These are phyloP conservation scores for Dinoponera quadriceps DNA, from an alignment of 1,140 invertebrate species.

Conservation along the genomic window DNA sequence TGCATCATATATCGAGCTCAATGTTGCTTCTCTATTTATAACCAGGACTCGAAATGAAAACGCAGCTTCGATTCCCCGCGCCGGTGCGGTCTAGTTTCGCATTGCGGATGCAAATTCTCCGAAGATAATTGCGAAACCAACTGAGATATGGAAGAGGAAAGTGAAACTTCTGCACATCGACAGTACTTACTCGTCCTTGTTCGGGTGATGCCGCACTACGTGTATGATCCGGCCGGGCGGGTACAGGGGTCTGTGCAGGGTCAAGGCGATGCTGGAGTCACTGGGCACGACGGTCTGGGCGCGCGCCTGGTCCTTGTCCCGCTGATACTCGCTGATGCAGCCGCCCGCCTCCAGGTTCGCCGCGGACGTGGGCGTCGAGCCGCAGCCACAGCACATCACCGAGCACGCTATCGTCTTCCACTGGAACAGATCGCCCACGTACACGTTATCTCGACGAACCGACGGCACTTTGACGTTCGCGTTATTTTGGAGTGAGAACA, in stretches of 20 bases:
- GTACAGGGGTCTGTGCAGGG: conserved; percentile 93
- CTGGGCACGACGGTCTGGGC: conserved; percentile 89
- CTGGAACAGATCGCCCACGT: conserved; percentile 84
- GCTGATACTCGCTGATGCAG: conserved; percentile 88
- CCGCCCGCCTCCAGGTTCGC: conserved; percentile 88
- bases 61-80: not conserved
- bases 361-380: conserved; percentile 89
- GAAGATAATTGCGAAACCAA: conserved; percentile 13
- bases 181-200: conserved; percentile 91
- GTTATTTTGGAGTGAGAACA: not conserved
- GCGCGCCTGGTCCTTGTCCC: conserved; percentile 87
- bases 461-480: not conserved
- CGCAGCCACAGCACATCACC: conserved; percentile 92
- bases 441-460: not conserved
- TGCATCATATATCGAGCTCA: too few species aligned
- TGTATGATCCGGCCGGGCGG: conserved; percentile 96
- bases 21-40: too few species aligned
- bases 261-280: conserved; percentile 91
- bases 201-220: conserved; percentile 95
- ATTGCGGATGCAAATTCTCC: not conserved
- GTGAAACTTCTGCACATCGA: not conserved
- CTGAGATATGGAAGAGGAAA: not conserved
- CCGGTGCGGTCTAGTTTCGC: not conserved
- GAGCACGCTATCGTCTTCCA: conserved; percentile 96
- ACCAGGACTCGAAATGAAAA: too few species aligned